phyloP scores from a whole-genome alignment of 2,113 vertebrate species.

The Setophaga coronata region DNA sequence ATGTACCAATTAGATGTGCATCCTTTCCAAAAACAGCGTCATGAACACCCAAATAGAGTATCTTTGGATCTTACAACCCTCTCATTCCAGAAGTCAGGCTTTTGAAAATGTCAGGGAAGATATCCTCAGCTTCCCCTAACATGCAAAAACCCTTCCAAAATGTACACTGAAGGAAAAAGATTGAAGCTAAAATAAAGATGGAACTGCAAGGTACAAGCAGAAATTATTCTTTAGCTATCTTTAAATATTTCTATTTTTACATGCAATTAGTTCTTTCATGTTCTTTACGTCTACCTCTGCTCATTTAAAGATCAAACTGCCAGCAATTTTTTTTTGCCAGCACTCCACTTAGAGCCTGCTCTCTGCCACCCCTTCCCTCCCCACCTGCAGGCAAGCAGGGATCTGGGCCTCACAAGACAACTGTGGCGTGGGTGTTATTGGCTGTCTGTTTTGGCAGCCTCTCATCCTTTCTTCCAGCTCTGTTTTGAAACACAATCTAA shows the following conservation, averaged over 20 bases:
- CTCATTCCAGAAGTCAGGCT: neutral
- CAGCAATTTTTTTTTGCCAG: slow-evolving; percentile 10
- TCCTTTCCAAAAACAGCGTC: neutral
- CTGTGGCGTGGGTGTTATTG: slow-evolving; percentile 58
- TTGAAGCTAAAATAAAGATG: neutral
- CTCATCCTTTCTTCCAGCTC: slow-evolving; percentile 51
- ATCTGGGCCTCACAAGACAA: slow-evolving; percentile 53
- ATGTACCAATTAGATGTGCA: neutral
- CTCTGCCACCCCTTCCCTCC: slow-evolving; percentile 38
- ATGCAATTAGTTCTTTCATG: neutral
- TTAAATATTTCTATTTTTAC: neutral
- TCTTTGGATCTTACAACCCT: neutral
- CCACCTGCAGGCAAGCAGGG: slow-evolving; percentile 61
- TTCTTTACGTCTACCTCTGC: neutral
- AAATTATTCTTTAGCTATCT: neutral
- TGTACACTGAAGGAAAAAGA: neutral
- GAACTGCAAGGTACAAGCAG: neutral
- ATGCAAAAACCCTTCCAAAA: neutral
- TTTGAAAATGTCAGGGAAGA: neutral
- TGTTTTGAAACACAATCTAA: slow-evolving; percentile 63
- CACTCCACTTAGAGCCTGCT: slow-evolving; percentile 6
- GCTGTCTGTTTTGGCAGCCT: slow-evolving; percentile 57
- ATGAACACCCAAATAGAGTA: neutral
- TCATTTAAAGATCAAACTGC: slow-evolving; percentile 23
- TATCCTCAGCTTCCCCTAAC: neutral